Base-by-base conservation (phyloP, 2,113 vertebrate species). In the Struthidea cinerea region DNA sequence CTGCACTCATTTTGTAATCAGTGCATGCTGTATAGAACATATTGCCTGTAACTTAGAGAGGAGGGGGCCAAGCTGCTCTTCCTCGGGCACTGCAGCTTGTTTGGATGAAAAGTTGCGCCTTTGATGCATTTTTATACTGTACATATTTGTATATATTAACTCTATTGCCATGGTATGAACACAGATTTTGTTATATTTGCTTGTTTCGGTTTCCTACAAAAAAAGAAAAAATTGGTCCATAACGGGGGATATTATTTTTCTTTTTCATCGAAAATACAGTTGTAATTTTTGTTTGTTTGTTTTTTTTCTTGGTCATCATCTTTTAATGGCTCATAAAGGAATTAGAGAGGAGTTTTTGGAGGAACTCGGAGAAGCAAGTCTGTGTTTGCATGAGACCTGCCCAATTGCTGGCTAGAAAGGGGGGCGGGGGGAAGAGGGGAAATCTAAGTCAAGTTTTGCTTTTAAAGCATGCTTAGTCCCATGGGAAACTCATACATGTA, bases 101-200 rank as follows among this genome's bases (percentile, higher is more conserved):
- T 87, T 57, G 92, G 94, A 93, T 97, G 97, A 95, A 86, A 95
- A 94, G 39, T 32, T 61, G 79, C 74, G 95, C 97, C 93, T 96
- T 96, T 92, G 89, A 83, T 95, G 96, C 94, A 93, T 98, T 98
- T 98, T 98, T 97, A 96, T 98, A 97, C 96, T 98, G 98, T 98
- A 97, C 94, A 98, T 98, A 98, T 94, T 82, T 98, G 98, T 98
- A 98, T 97, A 98, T 98, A 98, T 93, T 90, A 91, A 97, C 97
- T 97, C 73, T 96, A 98, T 96, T 85, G 83, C 97, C 97, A 96
- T 97, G 97, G 89, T 98, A 95, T 30, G 94, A 97, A 98, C 96
- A 97, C 97, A 97, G 98, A 97, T 97, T 97, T 97, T 97, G 96
- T 98, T 98, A 97, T 96, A 97, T 97, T 96, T 90, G 97, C 97